Evolutionary conservation across 2,113 vertebrate species (phyloP), one percentile per base, ranked within the genome.

Genomic region (Rhinopomastus cyanomelas): DNA sequence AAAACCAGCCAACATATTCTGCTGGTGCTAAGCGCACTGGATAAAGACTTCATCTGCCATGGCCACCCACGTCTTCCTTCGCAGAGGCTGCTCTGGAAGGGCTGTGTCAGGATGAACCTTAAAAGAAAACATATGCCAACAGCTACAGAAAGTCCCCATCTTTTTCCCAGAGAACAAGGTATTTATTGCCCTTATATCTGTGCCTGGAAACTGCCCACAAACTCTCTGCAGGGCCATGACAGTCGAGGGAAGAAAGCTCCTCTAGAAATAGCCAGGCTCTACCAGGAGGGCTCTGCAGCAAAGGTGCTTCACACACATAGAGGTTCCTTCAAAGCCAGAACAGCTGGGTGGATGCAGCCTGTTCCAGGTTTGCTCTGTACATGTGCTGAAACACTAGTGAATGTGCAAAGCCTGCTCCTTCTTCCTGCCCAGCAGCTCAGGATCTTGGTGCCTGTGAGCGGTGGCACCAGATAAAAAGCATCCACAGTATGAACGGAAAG

Each of bases 191-290:
- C 12, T 61, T 8, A 14, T 12, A 49, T 21, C 21, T 57, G 11
- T 76, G 55, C 34, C 66, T 56, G 81, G 61, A 60, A 59, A 29
- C 16, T 18, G 37, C 21, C 44, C 74, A 12, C 37, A 4, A 4
- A 72, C 11, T 12, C 48, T 74, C 62, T 44, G 9, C 3, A 77
- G 30, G 27, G 39, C 11, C 42, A 46, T 7, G 44, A 34, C 13
- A 76, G 46, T 16, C 0, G 0, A 32, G 9, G 27, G n/a, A 48
- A 72, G 27, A 30, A 29, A 64, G 11, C 15, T 68, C 29, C 25
- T 44, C 32, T 9, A 49, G 22, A 55, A 79, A 61, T 4, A 75
- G 48, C 6, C 48, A 72, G 16, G 8, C 15, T 66, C 49, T 48
- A 3, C 23, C 22, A 67, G 52, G 25, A 88, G 16, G 12, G 34